Base-by-base conservation (phyloP, 2,113 vertebrate genomes). In the Nycticryphes semicollaris region DNA sequence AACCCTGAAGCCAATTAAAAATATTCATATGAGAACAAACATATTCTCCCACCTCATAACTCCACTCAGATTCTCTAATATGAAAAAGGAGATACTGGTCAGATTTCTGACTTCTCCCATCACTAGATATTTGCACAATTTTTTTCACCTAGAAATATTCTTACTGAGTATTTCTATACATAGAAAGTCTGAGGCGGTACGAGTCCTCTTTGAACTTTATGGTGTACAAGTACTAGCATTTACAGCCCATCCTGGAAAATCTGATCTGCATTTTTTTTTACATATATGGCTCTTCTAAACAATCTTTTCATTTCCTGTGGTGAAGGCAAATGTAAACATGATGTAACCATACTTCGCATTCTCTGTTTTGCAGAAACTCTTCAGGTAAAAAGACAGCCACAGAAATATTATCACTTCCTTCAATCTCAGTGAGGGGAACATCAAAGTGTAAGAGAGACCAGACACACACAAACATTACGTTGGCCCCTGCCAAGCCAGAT, bases 1-100 rank as follows among this genome's bases (percentile, higher is more conserved):
- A 93, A 81, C 77, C 72, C 56, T 87, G n/a, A 77, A 91, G 79
- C 19, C 69, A 72, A 89, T 84, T 95, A 68, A 53, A 91, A 91
- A 73, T 87, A 53, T 64, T 56, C 28, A 22, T 53, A 20, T 37
- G 12, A 20, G 77, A 89, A 76, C 35, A 90, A 92, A 76, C 12
- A 43, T 30, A 66, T 82, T 68, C 14, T 80, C 74, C 76, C 53
- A 57, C 22, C 21, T 24, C 30, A 24, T 64, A 72, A 70, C 27
- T 62, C 31, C 54, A 51, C 31, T 84, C 43, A 78, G 6, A 39
- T 78, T 87, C 67, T 72, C 57, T 75, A 33, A 51, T 11, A 18
- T 74, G 59, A 87, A 45, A 76, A 89, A 84, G 53, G 63, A 41
- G 30, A 11, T 43, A 63, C 28, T 35, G 24, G 11, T 62, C 63